These are phyloP conservation scores for Sycophila sp. DNA, from an alignment of 1,140 invertebrate species.

Conservation along the genomic window DNA sequence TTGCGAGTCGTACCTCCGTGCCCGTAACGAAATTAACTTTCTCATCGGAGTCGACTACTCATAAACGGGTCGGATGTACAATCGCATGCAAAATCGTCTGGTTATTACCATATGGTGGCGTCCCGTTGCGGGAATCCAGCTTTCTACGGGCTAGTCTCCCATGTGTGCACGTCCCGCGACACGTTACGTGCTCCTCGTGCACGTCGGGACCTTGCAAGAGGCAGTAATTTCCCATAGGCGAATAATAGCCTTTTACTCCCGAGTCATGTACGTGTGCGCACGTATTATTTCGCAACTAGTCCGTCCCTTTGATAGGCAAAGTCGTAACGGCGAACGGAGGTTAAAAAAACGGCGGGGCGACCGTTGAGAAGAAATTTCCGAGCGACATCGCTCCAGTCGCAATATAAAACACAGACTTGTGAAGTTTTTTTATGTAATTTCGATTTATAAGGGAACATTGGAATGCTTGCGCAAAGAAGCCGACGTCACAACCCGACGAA, in stretches of 20 bases:
- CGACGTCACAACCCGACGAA: too few relatives aligned
- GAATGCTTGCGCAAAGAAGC: too few relatives aligned
- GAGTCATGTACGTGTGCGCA: not conserved
- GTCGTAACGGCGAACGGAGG: too few relatives aligned
- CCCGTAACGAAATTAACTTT: constrained; percentile 1
- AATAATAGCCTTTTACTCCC: not conserved
- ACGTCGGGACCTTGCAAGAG: not conserved
- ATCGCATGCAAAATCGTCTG: not conserved
- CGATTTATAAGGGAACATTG: too few relatives aligned
- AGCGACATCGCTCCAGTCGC: too few relatives aligned
- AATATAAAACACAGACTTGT: too few relatives aligned
- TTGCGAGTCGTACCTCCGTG: too few relatives aligned
- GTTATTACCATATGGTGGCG: constrained; percentile 6
- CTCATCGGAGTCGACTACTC: not conserved
- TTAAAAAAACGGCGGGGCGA: too few relatives aligned
- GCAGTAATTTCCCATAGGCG: not conserved
- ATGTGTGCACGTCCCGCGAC: not conserved
- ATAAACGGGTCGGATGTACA: not conserved
- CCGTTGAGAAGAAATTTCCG: too few relatives aligned
- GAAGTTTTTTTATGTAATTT: too few relatives aligned
- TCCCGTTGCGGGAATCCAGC: not conserved
- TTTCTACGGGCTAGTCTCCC: not conserved
- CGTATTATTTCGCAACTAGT: not conserved
- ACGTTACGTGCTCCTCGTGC: too few relatives aligned
- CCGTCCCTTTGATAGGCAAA: too few relatives aligned